Evolutionary conservation across 1,140 invertebrate genomes (phyloP).

Genomic region (Conus betulinus): DNA sequence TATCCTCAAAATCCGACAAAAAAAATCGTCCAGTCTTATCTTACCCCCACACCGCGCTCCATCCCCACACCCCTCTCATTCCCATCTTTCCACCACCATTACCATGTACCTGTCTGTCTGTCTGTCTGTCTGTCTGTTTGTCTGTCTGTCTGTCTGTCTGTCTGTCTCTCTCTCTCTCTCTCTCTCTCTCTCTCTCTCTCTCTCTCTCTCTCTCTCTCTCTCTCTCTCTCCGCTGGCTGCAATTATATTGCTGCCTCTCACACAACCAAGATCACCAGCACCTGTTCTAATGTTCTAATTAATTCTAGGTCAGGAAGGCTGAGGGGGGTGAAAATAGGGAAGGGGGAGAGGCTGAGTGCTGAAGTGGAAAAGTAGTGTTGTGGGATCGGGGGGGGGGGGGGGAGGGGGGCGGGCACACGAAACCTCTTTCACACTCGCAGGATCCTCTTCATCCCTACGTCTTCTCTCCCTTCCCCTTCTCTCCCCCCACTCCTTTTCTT

Average conservation of each 20-base stretch:
- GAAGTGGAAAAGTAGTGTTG: no score
- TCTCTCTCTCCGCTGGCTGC: not conserved
- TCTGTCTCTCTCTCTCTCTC: not conserved
- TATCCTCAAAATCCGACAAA: no score
- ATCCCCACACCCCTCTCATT: not conserved
- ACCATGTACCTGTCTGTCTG: not conserved
- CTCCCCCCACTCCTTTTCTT: not conserved
- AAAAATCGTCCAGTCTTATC: not conserved
- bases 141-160: not conserved
- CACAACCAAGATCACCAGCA: no score
- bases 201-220: no score
- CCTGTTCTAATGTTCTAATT: no score
- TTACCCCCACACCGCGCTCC: not conserved
- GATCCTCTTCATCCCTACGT: not conserved
- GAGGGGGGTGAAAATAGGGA: no score
- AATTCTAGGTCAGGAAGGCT: no score
- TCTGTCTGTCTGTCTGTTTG: not conserved
- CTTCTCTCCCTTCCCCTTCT: not conserved
- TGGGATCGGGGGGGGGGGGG: no score
- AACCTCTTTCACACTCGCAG: no score
- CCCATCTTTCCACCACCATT: not conserved
- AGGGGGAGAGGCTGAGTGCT: no score
- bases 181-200: not conserved
- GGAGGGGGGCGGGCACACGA: no score
- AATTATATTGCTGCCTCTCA: no score